A percentile compares a stretch with the other conserved stretches of the same genome.
These are phyloP conservation scores for Agrotis puta DNA, from an alignment of 2,888 invertebrate genomes.

Conservation along the genomic window DNA sequence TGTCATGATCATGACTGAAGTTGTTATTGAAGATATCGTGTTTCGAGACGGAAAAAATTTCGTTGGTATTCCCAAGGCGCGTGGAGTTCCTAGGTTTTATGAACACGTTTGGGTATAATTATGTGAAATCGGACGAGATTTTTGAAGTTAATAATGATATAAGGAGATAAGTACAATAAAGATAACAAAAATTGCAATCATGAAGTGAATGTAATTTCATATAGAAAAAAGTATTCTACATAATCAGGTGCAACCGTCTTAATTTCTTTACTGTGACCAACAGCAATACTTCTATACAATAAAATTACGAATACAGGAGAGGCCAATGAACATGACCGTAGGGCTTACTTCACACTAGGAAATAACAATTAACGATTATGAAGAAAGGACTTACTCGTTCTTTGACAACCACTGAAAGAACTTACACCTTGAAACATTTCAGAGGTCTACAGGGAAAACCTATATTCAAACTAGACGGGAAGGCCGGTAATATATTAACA, in stretches of 20 bases:
- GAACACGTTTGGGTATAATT: neutral
- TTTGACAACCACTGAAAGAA: neutral
- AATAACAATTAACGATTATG: neutral
- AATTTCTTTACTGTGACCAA: too few relatives aligned
- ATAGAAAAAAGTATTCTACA: too few relatives aligned
- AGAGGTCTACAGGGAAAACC: conserved; percentile 16
- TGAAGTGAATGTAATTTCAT: too few relatives aligned
- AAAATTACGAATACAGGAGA: too few relatives aligned
- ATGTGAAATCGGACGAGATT: too few relatives aligned
- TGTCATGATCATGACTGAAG: conserved; percentile 40
- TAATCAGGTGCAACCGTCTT: too few relatives aligned
- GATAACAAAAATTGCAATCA: too few relatives aligned
- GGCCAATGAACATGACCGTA: too few relatives aligned
- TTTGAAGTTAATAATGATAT: too few relatives aligned
- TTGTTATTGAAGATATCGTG: conserved; percentile 35
- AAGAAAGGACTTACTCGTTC: neutral
- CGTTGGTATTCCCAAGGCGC: conserved; percentile 9
- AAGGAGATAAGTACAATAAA: too few relatives aligned
- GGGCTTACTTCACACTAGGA: neutral
- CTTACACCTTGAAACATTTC: conserved; percentile 10
- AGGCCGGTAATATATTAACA: conserved; percentile 9
- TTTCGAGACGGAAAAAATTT: conserved; percentile 20
- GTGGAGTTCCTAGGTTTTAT: neutral
- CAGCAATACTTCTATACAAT: too few relatives aligned
- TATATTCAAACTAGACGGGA: conserved; percentile 15